Percentiles rank a stretch among this genome's conserved stretches.
Conservation (phyloP, 2,888 invertebrate species). For the Eupelmus urozonus region DNA sequence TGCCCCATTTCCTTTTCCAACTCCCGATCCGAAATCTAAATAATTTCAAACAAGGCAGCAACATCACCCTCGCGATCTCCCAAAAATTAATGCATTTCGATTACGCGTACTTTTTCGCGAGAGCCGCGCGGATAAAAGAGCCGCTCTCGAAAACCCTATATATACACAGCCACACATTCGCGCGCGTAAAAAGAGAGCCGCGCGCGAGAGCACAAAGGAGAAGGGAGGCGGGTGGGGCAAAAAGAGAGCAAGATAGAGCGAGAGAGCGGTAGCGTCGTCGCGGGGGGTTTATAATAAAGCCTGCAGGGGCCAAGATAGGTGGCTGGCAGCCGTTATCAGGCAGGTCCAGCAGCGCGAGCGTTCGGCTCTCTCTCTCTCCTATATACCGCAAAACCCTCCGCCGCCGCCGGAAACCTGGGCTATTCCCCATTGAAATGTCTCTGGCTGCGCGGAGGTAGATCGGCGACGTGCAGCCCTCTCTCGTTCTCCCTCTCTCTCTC, state of each 20-base stretch:
- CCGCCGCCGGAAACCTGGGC: slow-evolving; percentile 42
- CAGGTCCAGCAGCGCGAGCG: slow-evolving; percentile 72
- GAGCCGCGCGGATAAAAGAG: background rate
- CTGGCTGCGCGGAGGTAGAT: slow-evolving; percentile 30
- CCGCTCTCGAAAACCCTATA: background rate
- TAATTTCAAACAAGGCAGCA: slow-evolving; percentile 4
- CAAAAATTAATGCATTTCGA: slow-evolving; percentile 31
- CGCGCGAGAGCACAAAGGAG: background rate
- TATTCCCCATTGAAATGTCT: slow-evolving; percentile 63
- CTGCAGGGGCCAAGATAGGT: slow-evolving; percentile 76
- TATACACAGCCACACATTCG: background rate
- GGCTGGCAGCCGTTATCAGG: slow-evolving; percentile 74
- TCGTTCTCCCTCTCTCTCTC: background rate
- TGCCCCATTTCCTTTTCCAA: no score
- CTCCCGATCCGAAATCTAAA: background rate
- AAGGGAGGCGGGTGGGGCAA: background rate
- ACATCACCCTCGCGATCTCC: background rate
- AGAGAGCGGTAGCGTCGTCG: slow-evolving; percentile 40
- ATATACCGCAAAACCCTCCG: slow-evolving; percentile 54
- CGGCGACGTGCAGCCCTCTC: slow-evolving; percentile 1
- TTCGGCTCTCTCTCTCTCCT: slow-evolving; percentile 42
- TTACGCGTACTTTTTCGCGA: slow-evolving; percentile 18
- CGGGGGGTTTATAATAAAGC: slow-evolving; percentile 76
- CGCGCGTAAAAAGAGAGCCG: background rate
- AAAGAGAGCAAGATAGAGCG: slow-evolving; percentile 4